Conservation (phyloP, 2,888 invertebrate genomes). For the Boloria selene region DNA sequence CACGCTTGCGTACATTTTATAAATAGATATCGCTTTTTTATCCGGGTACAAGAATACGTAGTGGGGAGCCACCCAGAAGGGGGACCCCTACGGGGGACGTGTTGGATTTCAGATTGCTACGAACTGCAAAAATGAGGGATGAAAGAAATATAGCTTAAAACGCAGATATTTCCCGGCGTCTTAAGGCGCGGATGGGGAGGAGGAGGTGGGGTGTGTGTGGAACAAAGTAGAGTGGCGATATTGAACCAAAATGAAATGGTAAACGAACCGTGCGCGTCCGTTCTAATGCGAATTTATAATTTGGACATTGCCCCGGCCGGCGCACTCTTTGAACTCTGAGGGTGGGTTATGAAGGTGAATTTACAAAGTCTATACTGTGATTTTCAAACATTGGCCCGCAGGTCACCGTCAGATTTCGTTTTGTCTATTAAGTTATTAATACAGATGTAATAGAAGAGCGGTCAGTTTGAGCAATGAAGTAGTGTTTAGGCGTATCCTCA, state of each 20-base stretch:
- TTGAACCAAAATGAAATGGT: conserved; percentile 82
- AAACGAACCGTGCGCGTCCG: conserved; percentile 83
- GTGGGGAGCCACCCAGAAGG: conserved; percentile 70
- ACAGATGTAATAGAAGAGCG: conserved; percentile 49
- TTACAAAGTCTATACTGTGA: conserved; percentile 76
- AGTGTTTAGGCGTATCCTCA: conserved; percentile 80
- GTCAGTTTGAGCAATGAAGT: conserved; percentile 66
- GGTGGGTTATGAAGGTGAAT: conserved; percentile 69
- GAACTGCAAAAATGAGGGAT: conserved; percentile 84
- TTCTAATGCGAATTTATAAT: conserved; percentile 83
- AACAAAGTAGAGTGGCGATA: conserved; percentile 82
- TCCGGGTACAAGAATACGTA: conserved; percentile 79
- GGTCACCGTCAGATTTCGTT: conserved; percentile 29
- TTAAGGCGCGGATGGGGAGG: conserved; percentile 69
- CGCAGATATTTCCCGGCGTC: conserved; percentile 83
- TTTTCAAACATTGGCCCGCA: conserved; percentile 69
- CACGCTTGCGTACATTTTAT: conserved; percentile 79
- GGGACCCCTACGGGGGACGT: conserved; percentile 79
- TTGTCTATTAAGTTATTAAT: conserved; percentile 56
- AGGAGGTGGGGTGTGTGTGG: conserved; percentile 76
- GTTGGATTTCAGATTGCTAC: conserved; percentile 84
- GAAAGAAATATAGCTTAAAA: conserved; percentile 84
- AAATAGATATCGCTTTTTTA: conserved; percentile 83
- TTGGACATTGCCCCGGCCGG: conserved; percentile 78
- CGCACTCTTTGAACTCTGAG: conserved; percentile 75